phyloP scores from a whole-genome alignment of 2,797 vertebrate species.

The Gadopsis marmoratus region DNA sequence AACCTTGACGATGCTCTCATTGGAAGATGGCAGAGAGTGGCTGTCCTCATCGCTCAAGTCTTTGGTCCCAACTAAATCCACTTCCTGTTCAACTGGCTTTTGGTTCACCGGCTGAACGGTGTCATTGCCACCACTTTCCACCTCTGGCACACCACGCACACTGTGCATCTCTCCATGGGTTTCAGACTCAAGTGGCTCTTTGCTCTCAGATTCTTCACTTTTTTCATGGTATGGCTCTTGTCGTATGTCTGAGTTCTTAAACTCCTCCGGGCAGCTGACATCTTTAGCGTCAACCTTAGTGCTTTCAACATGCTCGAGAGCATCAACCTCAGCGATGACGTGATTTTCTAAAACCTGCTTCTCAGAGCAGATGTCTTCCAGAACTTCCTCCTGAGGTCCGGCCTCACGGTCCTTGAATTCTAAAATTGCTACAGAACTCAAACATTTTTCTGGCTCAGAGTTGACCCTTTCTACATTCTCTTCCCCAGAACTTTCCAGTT shows the following conservation, averaged over 20 bases:
- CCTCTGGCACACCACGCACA: neutral
- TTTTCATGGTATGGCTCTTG: neutral
- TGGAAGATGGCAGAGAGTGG: constrained; percentile 58
- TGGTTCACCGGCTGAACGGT: constrained; percentile 2
- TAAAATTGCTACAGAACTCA: constrained; percentile 3
- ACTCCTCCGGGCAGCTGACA: neutral
- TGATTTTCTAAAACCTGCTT: constrained; percentile 11
- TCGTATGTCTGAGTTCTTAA: neutral
- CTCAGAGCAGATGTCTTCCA: neutral
- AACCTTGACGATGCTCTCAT: constrained; percentile 70
- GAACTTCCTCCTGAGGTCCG: constrained; percentile 5
- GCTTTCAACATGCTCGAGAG: neutral
- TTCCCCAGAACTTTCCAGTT: neutral
- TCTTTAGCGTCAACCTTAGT: neutral
- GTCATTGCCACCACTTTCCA: neutral
- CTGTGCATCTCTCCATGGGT: neutral
- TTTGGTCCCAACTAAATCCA: neutral
- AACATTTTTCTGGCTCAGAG: constrained; percentile 20
- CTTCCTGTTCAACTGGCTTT: constrained; percentile 9
- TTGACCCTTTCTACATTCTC: neutral
- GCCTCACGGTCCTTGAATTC: neutral
- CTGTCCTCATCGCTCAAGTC: constrained; percentile 38
- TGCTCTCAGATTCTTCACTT: neutral
- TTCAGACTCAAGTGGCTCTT: neutral
- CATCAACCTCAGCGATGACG: neutral